Evolutionary conservation across 1,140 invertebrate species (phyloP), one percentile per base, ranked within the genome.

Genomic region (Riptortus pedestris): DNA sequence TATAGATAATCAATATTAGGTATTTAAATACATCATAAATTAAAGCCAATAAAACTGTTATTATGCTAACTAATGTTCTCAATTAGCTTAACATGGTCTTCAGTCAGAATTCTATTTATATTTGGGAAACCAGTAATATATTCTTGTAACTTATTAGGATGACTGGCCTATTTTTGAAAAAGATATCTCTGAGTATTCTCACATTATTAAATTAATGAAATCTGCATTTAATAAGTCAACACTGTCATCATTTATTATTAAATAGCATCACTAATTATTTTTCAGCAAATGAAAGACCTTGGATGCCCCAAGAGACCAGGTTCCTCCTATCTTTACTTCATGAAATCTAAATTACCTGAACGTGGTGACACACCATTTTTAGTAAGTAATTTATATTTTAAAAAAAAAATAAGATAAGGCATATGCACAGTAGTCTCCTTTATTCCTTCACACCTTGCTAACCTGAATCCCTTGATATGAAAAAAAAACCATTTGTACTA

Each of bases 301-400:
- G 62, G 62, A 12, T 51, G 45, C 7, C 62, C 62, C 0, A 63
- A 63, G 24, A 63, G 29, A 26, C 62, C 62, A n/a, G 16, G 27
- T 5, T 11, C 43, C 26, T 14, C 48, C 12, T 63, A 31, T 43
- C 20, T 63, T 11, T 14, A n/a, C 18, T 63, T 57, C 33, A 57
- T 63, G 48, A 14, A 2, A n/a, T 24, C 51, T 18, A 63, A 63
- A 63, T 22, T 58, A 63, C 28, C 45, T 57, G 62, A 57, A 22
- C 28, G 62, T 27, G 28, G 51, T 7, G 18, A 55, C 27, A 55
- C n/a, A 16, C 51, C 62, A 22, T 63, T 63, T 57, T 20, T 16
- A 20, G 62, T 63, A 38, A 55, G 51, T 55, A 24, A 24, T 26
- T 24, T 9, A 24, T 20, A 1, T 22, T 51, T 9, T 20, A 20